These are phyloP conservation scores for Eolophus roseicapilla DNA, from an alignment of 2,113 vertebrate genomes.

Conservation along the genomic window DNA sequence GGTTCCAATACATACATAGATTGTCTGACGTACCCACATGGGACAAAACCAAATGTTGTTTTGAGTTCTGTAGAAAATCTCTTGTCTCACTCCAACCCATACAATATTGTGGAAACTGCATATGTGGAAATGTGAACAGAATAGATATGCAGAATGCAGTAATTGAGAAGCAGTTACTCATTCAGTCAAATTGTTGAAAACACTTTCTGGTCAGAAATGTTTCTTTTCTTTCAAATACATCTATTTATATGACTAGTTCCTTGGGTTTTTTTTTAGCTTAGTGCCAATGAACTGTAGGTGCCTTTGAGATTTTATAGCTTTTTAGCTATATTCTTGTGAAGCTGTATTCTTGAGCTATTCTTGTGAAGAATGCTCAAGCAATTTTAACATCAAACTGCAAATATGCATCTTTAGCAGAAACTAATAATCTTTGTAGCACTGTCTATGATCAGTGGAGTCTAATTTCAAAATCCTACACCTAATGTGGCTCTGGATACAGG, in stretches of 20 bases:
- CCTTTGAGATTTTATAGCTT: background rate
- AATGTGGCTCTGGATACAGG: background rate
- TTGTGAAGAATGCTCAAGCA: background rate
- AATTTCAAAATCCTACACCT: background rate
- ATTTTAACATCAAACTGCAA: background rate
- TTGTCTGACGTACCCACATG: background rate
- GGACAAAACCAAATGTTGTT: background rate
- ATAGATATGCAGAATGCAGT: background rate
- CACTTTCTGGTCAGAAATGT: background rate
- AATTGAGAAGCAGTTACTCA: background rate
- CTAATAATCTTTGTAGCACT: background rate
- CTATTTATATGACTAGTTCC: background rate
- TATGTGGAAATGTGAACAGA: background rate
- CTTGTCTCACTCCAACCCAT: background rate
- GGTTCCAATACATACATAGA: background rate
- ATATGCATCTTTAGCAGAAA: background rate
- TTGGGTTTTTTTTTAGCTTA: background rate
- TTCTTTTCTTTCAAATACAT: background rate
- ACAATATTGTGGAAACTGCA: background rate
- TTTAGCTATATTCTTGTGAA: background rate
- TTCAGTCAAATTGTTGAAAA: background rate
- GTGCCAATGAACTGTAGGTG: background rate
- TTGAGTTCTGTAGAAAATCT: background rate
- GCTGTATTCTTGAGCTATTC: too few relatives aligned
- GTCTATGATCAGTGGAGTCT: background rate